Evolutionary conservation across 2,888 invertebrate species (phyloP), one percentile per base, ranked within the genome.

Genomic region (Gymnocheta viridis): DNA sequence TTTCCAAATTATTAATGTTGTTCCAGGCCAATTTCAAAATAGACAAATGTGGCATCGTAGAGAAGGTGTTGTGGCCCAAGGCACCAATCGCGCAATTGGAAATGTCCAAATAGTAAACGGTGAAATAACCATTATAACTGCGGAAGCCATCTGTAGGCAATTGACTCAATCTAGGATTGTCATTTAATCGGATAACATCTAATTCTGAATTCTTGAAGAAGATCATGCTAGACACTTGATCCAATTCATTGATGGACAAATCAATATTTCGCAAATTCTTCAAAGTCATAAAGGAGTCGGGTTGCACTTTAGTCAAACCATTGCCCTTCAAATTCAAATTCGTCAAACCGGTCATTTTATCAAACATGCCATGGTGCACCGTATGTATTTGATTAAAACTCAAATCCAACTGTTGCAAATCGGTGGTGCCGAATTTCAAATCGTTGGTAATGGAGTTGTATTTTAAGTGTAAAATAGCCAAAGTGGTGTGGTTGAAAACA

Each of bases 271-370:
- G 94, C 49, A 96, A 93, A 85, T 94, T 94, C 74, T 93, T 93
- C 80, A 96, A 93, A 82, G 93, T 93, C 51, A 93, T 92, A 92
- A 96, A 95, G 6, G 96, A 94, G 88, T 95, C 94, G 19, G 94
- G 94, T 88, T 95, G 94, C 79, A 96, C 94, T 88, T 94, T 94
- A 80, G 93, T 93, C 82, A 96, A 94, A 78, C 93, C 94, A 90
- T 96, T 96, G 60, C 95, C 94, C 87, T 94, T 95, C 7, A 96
- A 92, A 86, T 94, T 94, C 35, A 96, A 93, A 88, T 95, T 94
- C 35, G 94, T 94, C 82, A 96, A 92, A 72, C 93, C 93, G 4
- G 92, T 92, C 93, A 95, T 94, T 81, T 94, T 93, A 86, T 94
- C 93, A 87, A 95, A 94, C 92, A 95, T 94, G 77, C 93, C 93